Evolutionary conservation across 1,140 invertebrate species (phyloP).

Genomic region (Platorchestia sp.): DNA sequence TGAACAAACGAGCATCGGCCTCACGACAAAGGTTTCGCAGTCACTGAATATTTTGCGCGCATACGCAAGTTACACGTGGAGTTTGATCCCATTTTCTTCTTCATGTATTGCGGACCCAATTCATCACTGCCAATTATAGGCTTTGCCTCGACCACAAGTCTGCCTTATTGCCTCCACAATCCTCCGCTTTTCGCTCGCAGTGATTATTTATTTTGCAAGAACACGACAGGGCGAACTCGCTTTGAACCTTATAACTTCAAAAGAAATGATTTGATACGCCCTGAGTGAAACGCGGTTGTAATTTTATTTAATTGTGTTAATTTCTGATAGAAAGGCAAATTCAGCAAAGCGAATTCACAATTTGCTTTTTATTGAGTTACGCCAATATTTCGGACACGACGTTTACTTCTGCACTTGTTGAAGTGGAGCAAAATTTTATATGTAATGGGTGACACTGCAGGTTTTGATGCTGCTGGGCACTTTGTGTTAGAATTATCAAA

Average conservation of each 20-base stretch:
- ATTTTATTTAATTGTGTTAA: background rate
- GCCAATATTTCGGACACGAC: background rate
- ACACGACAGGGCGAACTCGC: background rate
- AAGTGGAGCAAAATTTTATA: background rate
- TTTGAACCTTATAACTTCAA: background rate
- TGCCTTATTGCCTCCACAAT: conserved; percentile 8
- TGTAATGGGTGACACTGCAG: background rate
- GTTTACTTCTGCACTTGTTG: background rate
- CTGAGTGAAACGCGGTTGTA: background rate
- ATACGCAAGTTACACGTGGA: background rate
- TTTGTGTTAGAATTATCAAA: background rate
- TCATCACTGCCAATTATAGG: conserved; percentile 49
- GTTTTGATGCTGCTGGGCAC: background rate
- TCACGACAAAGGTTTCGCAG: background rate
- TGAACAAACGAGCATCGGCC: background rate
- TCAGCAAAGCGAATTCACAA: background rate
- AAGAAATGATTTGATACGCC: background rate
- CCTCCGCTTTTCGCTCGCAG: conserved; percentile 25
- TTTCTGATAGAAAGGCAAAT: background rate
- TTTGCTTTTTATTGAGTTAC: background rate
- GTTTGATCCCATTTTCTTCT: conserved; percentile 22
- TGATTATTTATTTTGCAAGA: background rate
- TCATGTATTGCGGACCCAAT: background rate
- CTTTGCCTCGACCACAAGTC: background rate
- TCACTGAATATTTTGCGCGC: background rate